phyloP scores from a whole-genome alignment of 2,888 invertebrate species.

The Drymonia ruficornis region DNA sequence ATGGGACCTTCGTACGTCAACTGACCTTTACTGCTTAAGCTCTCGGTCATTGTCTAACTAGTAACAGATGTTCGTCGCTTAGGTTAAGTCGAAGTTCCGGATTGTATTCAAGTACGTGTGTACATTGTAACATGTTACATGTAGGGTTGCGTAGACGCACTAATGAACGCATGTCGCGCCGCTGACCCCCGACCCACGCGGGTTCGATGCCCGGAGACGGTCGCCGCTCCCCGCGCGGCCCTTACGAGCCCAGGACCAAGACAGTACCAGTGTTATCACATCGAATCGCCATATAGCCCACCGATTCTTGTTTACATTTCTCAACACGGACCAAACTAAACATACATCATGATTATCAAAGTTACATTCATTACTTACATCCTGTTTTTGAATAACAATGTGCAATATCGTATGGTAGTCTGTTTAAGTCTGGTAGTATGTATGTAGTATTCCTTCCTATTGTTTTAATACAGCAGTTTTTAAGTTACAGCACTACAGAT shows the following conservation, averaged over 20 bases:
- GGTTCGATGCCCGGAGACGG: slow-evolving; percentile 70
- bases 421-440: neutral
- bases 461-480: neutral
- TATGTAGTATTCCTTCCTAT: neutral
- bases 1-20: slow-evolving; percentile 48
- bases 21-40: slow-evolving; percentile 39
- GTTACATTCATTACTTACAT: slow-evolving; percentile 26
- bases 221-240: slow-evolving; percentile 44
- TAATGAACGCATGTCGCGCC: slow-evolving; percentile 78
- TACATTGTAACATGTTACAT: slow-evolving; percentile 22
- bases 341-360: slow-evolving; percentile 30
- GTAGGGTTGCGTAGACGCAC: slow-evolving; percentile 59
- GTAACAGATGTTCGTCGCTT: slow-evolving; percentile 20
- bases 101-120: neutral
- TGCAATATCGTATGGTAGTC: slow-evolving; percentile 3
- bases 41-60: slow-evolving; percentile 41
- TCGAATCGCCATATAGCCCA: slow-evolving; percentile 52
- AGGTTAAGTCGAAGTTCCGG: neutral
- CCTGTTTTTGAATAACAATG: slow-evolving; percentile 36
- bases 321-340: slow-evolving; percentile 16
- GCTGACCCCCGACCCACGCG: slow-evolving; percentile 83
- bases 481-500: neutral
- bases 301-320: slow-evolving; percentile 58
- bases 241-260: slow-evolving; percentile 56
- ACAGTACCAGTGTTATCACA: slow-evolving; percentile 60